These are phyloP conservation scores for Acanthosepion esculentum DNA, from an alignment of 2,888 invertebrate genomes.

Conservation along the genomic window DNA sequence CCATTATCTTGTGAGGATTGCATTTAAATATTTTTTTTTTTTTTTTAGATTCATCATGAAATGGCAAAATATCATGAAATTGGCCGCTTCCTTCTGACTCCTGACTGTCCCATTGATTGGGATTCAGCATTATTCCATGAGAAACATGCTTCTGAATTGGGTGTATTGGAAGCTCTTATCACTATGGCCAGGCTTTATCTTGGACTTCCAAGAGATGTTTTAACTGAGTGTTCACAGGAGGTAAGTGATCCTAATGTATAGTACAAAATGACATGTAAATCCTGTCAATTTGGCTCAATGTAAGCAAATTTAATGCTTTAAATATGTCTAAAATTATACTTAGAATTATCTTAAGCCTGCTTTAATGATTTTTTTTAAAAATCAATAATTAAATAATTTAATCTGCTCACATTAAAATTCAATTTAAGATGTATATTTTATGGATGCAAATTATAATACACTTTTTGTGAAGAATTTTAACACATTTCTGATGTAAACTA, in stretches of 20 bases:
- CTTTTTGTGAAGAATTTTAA: no score
- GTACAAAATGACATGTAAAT: no score
- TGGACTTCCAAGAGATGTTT: constrained; percentile 76
- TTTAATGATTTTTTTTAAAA: no score
- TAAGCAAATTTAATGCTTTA: no score
- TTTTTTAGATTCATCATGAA: constrained; percentile 77
- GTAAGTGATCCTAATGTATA: constrained; percentile 55
- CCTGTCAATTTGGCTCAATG: no score
- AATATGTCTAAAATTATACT: no score
- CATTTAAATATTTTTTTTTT: background rate
- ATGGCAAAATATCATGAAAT: constrained; percentile 78
- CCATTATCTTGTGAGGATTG: background rate
- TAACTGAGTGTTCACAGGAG: constrained; percentile 75
- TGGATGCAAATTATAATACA: no score
- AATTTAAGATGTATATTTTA: no score
- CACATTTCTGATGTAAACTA: no score
- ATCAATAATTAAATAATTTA: no score
- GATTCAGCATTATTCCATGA: constrained; percentile 78
- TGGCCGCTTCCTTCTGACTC: constrained; percentile 74
- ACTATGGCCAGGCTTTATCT: constrained; percentile 77
- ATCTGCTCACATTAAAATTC: no score
- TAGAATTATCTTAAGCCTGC: no score
- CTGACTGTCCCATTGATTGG: constrained; percentile 75
- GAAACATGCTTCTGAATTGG: constrained; percentile 77
- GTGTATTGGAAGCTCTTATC: constrained; percentile 77